phyloP scores from a whole-genome alignment of 2,797 vertebrate species.

The Apogon hyalosoma region DNA sequence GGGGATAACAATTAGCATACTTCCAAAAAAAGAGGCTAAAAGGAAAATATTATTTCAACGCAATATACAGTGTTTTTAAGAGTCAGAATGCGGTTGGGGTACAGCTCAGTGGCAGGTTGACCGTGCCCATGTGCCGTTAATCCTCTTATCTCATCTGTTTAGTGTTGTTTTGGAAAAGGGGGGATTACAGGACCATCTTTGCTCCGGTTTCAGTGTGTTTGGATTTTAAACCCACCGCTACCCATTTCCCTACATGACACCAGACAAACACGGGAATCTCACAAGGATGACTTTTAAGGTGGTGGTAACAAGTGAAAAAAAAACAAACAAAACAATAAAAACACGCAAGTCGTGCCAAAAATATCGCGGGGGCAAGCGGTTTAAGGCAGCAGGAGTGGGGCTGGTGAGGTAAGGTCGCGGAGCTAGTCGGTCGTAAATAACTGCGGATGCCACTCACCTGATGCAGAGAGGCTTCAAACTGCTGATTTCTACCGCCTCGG shows the following conservation, averaged over 20 bases:
- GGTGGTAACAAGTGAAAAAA: background rate
- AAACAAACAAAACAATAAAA: background rate
- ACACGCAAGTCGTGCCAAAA: constrained; percentile 11
- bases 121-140: background rate
- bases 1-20: constrained; percentile 8
- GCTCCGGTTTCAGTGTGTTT: background rate
- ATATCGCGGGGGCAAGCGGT: background rate
- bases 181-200: background rate
- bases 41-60: background rate
- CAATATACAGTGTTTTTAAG: background rate
- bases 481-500: background rate
- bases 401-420: constrained; percentile 11
- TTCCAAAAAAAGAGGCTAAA: background rate
- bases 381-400: background rate
- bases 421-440: constrained; percentile 18
- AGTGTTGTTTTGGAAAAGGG: background rate
- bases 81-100: background rate
- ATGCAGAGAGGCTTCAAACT: constrained; percentile 45
- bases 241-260: background rate
- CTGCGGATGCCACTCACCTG: constrained; percentile 67
- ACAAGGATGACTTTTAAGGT: constrained; percentile 43
- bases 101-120: background rate
- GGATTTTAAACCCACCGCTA: background rate
- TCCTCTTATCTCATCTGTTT: background rate
- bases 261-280: background rate